These are phyloP conservation scores for Dynastes grantii DNA, from an alignment of 2,888 invertebrate genomes.

Conservation along the genomic window DNA sequence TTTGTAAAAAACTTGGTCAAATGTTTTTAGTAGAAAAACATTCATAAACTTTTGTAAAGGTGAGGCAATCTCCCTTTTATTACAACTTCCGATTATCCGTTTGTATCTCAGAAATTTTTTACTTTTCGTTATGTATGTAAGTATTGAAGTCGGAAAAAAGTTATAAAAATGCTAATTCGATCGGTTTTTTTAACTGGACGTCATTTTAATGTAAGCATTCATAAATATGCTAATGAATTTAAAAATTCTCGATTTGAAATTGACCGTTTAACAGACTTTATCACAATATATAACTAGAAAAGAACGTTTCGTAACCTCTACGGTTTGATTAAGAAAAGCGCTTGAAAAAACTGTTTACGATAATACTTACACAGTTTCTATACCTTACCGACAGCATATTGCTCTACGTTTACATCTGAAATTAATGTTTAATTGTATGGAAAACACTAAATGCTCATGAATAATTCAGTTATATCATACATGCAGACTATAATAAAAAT, in stretches of 20 bases:
- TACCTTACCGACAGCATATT: not conserved
- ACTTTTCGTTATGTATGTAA: not conserved
- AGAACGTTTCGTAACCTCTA: not conserved
- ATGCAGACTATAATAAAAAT: constrained; percentile 11
- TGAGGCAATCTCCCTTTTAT: no score
- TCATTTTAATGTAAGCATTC: not conserved
- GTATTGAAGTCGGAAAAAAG: not conserved
- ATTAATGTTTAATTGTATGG: constrained; percentile 24
- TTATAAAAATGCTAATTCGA: constrained; percentile 7
- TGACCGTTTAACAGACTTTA: constrained; percentile 27
- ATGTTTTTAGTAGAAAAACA: no score
- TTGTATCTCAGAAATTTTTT: not conserved
- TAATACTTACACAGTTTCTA: not conserved
- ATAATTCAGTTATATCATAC: constrained; percentile 29
- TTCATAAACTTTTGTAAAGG: no score
- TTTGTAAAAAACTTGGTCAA: no score
- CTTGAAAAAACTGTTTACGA: not conserved
- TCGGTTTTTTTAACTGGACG: not conserved
- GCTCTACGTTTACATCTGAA: not conserved
- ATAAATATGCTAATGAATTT: constrained; percentile 13
- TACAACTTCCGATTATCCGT: no score
- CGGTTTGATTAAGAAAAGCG: not conserved
- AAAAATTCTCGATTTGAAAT: constrained; percentile 2
- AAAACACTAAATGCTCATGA: constrained; percentile 21
- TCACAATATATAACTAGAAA: constrained; percentile 5